Conservation (phyloP, 2,888 invertebrate species). For the Acleris literana region DNA sequence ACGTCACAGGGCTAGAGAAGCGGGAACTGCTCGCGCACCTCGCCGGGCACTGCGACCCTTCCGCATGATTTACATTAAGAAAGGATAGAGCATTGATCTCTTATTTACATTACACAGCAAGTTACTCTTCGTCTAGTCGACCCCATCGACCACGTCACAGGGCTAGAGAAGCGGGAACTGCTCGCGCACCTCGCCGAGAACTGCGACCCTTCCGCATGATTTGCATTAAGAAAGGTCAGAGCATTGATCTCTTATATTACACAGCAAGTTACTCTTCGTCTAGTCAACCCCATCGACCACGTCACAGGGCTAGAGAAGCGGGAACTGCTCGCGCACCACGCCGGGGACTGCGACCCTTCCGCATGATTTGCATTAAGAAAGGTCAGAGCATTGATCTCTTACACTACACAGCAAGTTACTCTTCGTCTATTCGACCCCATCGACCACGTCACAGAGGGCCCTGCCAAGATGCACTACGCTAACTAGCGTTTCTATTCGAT, state of each 20-base stretch:
- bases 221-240: conserved; percentile 83
- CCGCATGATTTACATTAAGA: conserved; percentile 87
- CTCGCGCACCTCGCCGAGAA: conserved; percentile 94
- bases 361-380: conserved; percentile 87
- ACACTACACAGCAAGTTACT: background rate
- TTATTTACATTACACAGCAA: conserved; percentile 53
- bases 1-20: conserved; percentile 96
- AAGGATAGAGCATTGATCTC: conserved; percentile 57
- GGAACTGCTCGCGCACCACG: conserved; percentile 92
- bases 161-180: conserved; percentile 94
- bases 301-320: conserved; percentile 96
- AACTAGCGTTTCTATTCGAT: too few species aligned
- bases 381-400: conserved; percentile 50
- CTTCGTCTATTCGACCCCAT: conserved; percentile 53
- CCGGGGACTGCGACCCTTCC: conserved; percentile 95
- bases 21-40: conserved; percentile 93
- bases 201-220: conserved; percentile 92
- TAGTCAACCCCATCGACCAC: conserved; percentile 85
- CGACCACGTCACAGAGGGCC: conserved; percentile 97
- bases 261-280: too few species aligned
- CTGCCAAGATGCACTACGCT: too few species aligned
- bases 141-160: conserved; percentile 93
- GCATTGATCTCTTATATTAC: too few species aligned
- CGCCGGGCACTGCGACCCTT: conserved; percentile 95
- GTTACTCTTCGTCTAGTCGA: too few species aligned